These are phyloP conservation scores for Microcebus lehilahytsara DNA, from an alignment of 2,113 vertebrate species.

Conservation along the genomic window DNA sequence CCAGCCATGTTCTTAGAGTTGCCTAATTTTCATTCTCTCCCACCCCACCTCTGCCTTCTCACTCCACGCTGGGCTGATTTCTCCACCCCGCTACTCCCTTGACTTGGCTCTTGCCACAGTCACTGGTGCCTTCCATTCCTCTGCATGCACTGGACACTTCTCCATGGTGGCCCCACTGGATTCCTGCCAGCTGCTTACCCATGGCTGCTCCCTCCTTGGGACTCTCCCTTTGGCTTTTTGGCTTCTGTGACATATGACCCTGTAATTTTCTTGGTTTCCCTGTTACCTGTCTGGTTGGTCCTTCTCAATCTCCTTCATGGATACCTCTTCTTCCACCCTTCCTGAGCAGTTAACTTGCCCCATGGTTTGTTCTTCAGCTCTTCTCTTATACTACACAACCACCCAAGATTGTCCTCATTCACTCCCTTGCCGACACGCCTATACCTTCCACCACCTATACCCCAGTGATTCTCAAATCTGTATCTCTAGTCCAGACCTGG, in stretches of 20 bases:
- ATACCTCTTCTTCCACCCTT: not conserved
- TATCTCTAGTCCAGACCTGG: not conserved
- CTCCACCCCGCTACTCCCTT: no score
- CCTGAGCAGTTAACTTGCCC: not conserved
- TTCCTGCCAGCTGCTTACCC: not conserved
- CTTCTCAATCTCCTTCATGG: not conserved
- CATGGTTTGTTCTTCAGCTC: not conserved
- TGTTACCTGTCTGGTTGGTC: not conserved
- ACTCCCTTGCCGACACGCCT: not conserved
- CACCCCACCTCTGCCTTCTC: not conserved
- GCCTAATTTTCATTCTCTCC: not conserved
- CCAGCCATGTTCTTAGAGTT: not conserved
- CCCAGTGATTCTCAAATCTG: no score
- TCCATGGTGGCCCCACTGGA: no score
- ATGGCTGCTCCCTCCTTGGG: not conserved
- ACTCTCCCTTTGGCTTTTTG: not conserved
- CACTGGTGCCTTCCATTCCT: not conserved
- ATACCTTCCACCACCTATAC: not conserved
- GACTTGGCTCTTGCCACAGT: not conserved
- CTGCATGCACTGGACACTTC: not conserved
- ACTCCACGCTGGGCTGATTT: not conserved
- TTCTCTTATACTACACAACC: not conserved
- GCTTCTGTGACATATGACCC: not conserved
- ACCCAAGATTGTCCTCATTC: not conserved
- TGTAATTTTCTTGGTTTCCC: not conserved